Conservation (phyloP, 2,113 vertebrate species). For the Damaliscus lunatus region DNA sequence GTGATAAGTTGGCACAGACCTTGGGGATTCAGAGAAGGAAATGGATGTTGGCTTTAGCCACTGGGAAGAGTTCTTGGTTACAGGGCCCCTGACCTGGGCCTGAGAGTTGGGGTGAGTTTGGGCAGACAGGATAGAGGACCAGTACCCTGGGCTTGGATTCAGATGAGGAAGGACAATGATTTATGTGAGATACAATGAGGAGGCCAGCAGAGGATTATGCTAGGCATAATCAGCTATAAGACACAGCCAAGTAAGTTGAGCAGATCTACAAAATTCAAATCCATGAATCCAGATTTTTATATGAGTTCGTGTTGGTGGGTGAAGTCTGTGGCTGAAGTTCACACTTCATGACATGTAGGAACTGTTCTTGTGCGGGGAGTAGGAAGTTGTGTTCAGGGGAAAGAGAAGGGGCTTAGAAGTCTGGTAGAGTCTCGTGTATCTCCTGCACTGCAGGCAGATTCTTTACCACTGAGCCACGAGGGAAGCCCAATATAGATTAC, state of each 20-base stretch:
- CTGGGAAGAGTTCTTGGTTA: too few species aligned
- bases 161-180: not conserved
- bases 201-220: not conserved
- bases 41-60: accelerated
- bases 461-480: not conserved
- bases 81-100: not conserved
- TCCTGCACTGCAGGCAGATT: not conserved
- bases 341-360: not conserved
- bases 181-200: not conserved
- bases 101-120: not conserved
- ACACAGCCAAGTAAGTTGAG: not conserved
- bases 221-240: not conserved
- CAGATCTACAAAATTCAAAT: not conserved
- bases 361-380: not conserved
- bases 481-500: not conserved
- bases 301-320: not conserved
- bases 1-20: not conserved
- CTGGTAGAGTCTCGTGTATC: not conserved
- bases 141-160: not conserved
- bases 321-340: not conserved
- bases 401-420: not conserved
- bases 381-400: too few species aligned
- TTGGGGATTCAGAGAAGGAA: not conserved
- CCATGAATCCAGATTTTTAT: not conserved
- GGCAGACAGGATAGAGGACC: not conserved